These are phyloP conservation scores for Heteractis magnifica DNA, from an alignment of 92 coral and sea anemone species.

Conservation along the genomic window DNA sequence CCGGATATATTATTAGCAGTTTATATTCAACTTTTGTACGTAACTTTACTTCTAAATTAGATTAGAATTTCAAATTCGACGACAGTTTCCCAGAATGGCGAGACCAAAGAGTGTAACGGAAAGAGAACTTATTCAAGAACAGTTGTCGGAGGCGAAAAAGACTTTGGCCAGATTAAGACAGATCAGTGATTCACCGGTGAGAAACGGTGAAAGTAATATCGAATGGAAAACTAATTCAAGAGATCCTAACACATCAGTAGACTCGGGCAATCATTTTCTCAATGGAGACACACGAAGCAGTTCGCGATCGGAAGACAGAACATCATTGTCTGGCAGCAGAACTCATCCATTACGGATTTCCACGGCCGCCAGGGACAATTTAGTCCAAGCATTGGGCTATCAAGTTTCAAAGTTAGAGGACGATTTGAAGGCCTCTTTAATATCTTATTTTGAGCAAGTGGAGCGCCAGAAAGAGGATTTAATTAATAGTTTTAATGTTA, in stretches of 20 bases:
- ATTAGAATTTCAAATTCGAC: neutral
- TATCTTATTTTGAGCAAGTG: slow-evolving; percentile 78
- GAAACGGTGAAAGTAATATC: slow-evolving; percentile 26
- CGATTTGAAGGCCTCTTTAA: slow-evolving; percentile 71
- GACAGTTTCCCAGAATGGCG: slow-evolving; percentile 25
- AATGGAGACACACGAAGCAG: slow-evolving; percentile 14
- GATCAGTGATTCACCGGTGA: slow-evolving; percentile 38
- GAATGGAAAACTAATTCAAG: slow-evolving; percentile 42
- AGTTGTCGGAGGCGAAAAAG: slow-evolving; percentile 69
- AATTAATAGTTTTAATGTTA: slow-evolving; percentile 68
- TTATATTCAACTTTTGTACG: slow-evolving; percentile 2
- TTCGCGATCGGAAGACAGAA: slow-evolving; percentile 19
- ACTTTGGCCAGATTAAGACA: slow-evolving; percentile 63
- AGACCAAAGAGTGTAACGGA: slow-evolving; percentile 57
- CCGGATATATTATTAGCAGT: neutral
- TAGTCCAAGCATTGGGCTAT: slow-evolving; percentile 64
- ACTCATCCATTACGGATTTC: slow-evolving; percentile 13
- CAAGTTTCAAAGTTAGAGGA: slow-evolving; percentile 83
- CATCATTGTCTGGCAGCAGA: neutral
- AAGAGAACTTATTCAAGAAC: slow-evolving; percentile 62
- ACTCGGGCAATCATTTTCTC: neutral
- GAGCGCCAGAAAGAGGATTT: slow-evolving; percentile 79
- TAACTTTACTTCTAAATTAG: neutral
- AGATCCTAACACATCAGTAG: slow-evolving; percentile 28
- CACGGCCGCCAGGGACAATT: slow-evolving; percentile 63